These are phyloP conservation scores for Scaptomyza hsui DNA, from an alignment of 1,140 invertebrate species.

Conservation along the genomic window DNA sequence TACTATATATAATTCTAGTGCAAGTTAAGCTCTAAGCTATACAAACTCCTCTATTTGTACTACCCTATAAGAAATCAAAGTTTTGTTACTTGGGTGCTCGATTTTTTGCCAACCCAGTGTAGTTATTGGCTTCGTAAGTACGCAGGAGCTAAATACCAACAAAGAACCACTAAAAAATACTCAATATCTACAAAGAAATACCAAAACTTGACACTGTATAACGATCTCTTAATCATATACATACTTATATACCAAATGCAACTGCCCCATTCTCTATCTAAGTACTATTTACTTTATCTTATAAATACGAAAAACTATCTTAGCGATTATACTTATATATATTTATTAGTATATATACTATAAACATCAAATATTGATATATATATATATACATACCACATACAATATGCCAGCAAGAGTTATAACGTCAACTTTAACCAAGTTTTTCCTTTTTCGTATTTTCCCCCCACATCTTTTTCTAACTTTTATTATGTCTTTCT, in stretches of 20 bases:
- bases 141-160: slow-evolving; percentile 57
- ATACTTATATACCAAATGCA: slow-evolving; percentile 29
- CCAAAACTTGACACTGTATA: slow-evolving; percentile 19
- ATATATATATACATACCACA: slow-evolving; percentile 48
- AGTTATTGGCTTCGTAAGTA: slow-evolving; percentile 73
- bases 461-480: slow-evolving; percentile 70
- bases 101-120: slow-evolving; percentile 57
- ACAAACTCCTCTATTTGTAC: slow-evolving; percentile 29
- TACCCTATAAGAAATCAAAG: slow-evolving; percentile 30
- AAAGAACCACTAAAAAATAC: slow-evolving; percentile 15
- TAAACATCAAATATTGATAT: slow-evolving; percentile 58
- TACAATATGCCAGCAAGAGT: slow-evolving; percentile 47
- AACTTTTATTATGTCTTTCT: slow-evolving; percentile 79
- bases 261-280: slow-evolving; percentile 40
- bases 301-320: slow-evolving; percentile 41
- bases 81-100: slow-evolving; percentile 62
- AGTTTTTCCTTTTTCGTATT: slow-evolving; percentile 73
- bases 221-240: slow-evolving; percentile 8
- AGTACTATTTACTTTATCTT: slow-evolving; percentile 56
- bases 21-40: slow-evolving; percentile 66
- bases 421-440: slow-evolving; percentile 69
- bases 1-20: slow-evolving; percentile 46
- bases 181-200: slow-evolving; percentile 22
- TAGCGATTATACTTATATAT: slow-evolving; percentile 47
- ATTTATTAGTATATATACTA: slow-evolving; percentile 32